Conservation (phyloP, 2,888 invertebrate species). For the Micropterix aruncella region DNA sequence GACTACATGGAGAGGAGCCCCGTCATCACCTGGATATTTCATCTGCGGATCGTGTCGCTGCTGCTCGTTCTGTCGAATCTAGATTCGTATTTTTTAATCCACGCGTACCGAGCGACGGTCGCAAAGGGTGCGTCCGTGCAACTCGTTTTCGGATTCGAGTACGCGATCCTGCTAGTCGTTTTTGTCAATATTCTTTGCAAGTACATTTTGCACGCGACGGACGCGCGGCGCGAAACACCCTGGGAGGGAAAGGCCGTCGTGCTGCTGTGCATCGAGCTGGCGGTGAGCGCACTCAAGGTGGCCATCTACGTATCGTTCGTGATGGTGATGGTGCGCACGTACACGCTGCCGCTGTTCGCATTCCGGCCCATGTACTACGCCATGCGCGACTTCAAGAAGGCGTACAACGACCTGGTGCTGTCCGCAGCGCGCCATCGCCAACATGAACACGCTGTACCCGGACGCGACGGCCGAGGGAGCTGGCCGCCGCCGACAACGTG, state of each 20-base stretch:
- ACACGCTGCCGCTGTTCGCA: slow-evolving; percentile 94
- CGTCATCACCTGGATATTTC: slow-evolving; percentile 90
- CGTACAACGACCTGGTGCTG: slow-evolving; percentile 91
- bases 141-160: slow-evolving; percentile 98
- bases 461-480: slow-evolving; percentile 89
- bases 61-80: slow-evolving; percentile 66
- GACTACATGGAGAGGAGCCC: slow-evolving; percentile 99
- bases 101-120: slow-evolving; percentile 87
- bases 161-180: slow-evolving; percentile 90
- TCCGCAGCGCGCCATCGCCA: slow-evolving; percentile 92
- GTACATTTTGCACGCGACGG: slow-evolving; percentile 61
- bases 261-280: slow-evolving; percentile 87
- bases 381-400: slow-evolving; percentile 96
- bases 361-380: slow-evolving; percentile 99
- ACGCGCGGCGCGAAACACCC: slow-evolving; percentile 84
- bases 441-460: slow-evolving; percentile 96
- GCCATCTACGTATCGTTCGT: slow-evolving; percentile 88
- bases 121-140: slow-evolving; percentile 94
- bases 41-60: slow-evolving; percentile 77
- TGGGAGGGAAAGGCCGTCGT: slow-evolving; percentile 99
- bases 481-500: slow-evolving; percentile 88
- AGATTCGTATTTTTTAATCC: slow-evolving; percentile 81
- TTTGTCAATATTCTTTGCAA: slow-evolving; percentile 63
- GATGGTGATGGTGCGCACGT: slow-evolving; percentile 91
- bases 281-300: slow-evolving; percentile 76